phyloP scores from a whole-genome alignment of 2,113 vertebrate genomes.

The Urocitellus parryii region DNA sequence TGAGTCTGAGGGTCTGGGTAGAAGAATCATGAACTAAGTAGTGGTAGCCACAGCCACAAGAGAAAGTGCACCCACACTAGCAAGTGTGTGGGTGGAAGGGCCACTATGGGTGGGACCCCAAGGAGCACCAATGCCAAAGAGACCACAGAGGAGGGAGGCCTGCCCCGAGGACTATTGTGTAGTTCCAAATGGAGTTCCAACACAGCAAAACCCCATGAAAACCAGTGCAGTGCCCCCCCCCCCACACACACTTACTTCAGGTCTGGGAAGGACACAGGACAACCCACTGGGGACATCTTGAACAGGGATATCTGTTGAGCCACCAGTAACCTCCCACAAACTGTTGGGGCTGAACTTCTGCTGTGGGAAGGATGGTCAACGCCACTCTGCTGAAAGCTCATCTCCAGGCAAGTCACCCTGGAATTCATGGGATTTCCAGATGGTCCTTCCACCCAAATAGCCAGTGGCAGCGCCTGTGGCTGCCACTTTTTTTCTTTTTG shows the following conservation, averaged over 20 bases:
- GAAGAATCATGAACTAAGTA: background rate
- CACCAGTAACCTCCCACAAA: background rate
- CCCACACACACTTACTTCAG: background rate
- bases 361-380: background rate
- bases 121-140: background rate
- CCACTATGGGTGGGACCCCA: too few relatives aligned
- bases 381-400: background rate
- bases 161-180: background rate
- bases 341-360: background rate
- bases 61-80: background rate
- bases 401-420: background rate
- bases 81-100: fast-evolving
- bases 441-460: background rate
- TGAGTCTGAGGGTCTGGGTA: too few relatives aligned
- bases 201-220: background rate
- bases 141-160: background rate
- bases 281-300: background rate
- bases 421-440: background rate
- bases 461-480: background rate
- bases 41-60: too few relatives aligned
- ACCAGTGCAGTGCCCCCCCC: fast-evolving
- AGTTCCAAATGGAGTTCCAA: background rate
- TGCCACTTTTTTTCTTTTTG: too few relatives aligned
- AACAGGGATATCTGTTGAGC: background rate
- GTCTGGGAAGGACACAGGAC: background rate